phyloP scores from a whole-genome alignment of 2,797 vertebrate species.

The Enteromius viviparus region DNA sequence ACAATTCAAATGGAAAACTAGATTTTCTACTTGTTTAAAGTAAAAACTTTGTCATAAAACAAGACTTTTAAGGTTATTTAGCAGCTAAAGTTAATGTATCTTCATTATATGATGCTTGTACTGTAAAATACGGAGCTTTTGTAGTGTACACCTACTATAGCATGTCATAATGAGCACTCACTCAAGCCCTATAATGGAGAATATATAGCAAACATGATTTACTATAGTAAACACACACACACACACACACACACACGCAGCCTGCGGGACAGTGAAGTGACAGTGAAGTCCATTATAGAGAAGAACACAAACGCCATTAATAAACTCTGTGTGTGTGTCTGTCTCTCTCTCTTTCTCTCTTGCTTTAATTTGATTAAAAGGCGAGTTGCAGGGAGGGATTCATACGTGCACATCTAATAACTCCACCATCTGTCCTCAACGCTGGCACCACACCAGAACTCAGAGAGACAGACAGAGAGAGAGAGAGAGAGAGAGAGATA shows the following conservation, averaged over 20 bases:
- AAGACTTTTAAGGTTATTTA: background rate
- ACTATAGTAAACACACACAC: slow-evolving; percentile 7
- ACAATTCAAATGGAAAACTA: background rate
- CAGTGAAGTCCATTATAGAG: slow-evolving; percentile 79
- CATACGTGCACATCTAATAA: slow-evolving; percentile 98
- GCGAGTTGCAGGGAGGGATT: slow-evolving; percentile 95
- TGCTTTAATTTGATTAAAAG: slow-evolving; percentile 98
- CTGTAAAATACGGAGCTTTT: background rate
- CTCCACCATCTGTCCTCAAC: slow-evolving; percentile 95
- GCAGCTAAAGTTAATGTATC: too few species aligned
- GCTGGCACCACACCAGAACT: slow-evolving; percentile 96
- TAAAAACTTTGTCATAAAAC: background rate
- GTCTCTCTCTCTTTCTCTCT: slow-evolving; percentile 58
- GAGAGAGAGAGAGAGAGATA: background rate
- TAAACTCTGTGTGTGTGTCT: slow-evolving; percentile 75
- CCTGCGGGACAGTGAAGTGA: slow-evolving; percentile 76
- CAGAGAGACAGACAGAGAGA: slow-evolving; percentile 49
- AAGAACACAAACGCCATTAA: slow-evolving; percentile 84
- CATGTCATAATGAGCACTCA: background rate
- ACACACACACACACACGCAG: slow-evolving; percentile 62
- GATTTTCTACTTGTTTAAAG: background rate
- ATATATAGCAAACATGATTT: background rate
- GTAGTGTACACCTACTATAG: background rate
- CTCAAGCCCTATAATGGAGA: background rate
- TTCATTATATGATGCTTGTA: background rate